phyloP scores from a whole-genome alignment of 2,113 vertebrate species.

The Corythaeola cristata region DNA sequence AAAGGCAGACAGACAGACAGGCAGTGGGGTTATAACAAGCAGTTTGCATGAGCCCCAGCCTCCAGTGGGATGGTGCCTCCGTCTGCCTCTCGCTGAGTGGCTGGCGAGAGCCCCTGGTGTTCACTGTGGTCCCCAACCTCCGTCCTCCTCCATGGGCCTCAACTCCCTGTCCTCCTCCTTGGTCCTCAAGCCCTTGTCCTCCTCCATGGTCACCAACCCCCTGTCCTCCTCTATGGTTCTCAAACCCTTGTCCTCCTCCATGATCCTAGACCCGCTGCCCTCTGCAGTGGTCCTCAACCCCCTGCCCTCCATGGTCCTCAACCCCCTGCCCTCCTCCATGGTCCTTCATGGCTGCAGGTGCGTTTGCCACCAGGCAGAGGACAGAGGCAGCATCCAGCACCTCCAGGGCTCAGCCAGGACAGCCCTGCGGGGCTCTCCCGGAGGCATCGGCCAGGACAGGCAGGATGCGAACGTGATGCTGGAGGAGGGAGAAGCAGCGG shows the following conservation, averaged over 20 bases:
- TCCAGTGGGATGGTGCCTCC: neutral
- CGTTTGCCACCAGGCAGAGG: neutral
- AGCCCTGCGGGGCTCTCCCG: neutral
- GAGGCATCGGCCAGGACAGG: neutral
- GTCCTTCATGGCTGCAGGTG: no score
- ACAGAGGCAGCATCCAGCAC: neutral
- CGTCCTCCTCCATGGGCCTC: neutral
- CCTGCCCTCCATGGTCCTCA: no score
- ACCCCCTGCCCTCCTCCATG: neutral
- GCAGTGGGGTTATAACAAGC: neutral
- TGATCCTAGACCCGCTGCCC: neutral
- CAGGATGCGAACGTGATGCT: accelerated
- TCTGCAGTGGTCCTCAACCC: neutral
- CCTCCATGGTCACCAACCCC: no score
- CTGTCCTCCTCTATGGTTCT: neutral
- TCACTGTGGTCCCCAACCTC: accelerated
- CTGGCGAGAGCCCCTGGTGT: neutral
- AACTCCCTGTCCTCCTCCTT: no score
- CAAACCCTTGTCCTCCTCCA: neutral
- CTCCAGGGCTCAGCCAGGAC: neutral
- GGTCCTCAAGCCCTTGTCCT: neutral
- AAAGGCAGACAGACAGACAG: neutral
- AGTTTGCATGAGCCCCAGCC: neutral
- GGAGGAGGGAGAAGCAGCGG: neutral
- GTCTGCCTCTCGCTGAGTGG: accelerated